These are phyloP conservation scores for Trypoxylon attenuatum DNA, from an alignment of 2,888 invertebrate species.

Conservation along the genomic window DNA sequence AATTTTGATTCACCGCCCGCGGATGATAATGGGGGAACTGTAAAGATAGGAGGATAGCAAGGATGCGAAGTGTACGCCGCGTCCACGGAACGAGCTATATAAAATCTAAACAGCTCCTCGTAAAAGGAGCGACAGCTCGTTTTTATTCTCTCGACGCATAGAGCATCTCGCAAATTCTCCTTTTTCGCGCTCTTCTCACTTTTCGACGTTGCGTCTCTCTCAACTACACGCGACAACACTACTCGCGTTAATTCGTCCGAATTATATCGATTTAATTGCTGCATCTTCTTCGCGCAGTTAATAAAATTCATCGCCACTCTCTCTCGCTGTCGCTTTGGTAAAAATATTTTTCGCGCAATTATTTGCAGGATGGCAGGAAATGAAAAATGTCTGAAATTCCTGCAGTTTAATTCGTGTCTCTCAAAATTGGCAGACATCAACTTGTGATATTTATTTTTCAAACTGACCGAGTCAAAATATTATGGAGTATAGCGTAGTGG, in stretches of 20 bases:
- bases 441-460: too few species aligned
- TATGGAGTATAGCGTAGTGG: too few species aligned
- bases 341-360: too few species aligned
- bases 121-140: constrained; percentile 48
- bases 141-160: constrained; percentile 12
- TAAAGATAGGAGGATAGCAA: constrained; percentile 15
- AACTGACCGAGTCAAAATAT: too few species aligned
- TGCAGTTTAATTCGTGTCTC: too few species aligned
- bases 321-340: background rate
- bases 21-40: constrained; percentile 18
- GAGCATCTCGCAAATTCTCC: constrained; percentile 2
- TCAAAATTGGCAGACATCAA: too few species aligned
- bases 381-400: too few species aligned
- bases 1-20: constrained; percentile 17
- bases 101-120: constrained; percentile 58
- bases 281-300: background rate
- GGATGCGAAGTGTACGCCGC: constrained; percentile 11
- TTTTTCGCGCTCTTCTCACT: background rate
- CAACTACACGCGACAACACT: too few species aligned
- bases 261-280: too few species aligned
- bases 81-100: constrained; percentile 33
- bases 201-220: constrained; percentile 1
- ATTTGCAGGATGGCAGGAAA: too few species aligned
- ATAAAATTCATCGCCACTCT: background rate
- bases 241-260: too few species aligned